A percentile compares a stretch with the other conserved stretches of the same genome.
These are phyloP conservation scores for Celastrina argiolus DNA, from an alignment of 2,888 invertebrate species.

Conservation along the genomic window DNA sequence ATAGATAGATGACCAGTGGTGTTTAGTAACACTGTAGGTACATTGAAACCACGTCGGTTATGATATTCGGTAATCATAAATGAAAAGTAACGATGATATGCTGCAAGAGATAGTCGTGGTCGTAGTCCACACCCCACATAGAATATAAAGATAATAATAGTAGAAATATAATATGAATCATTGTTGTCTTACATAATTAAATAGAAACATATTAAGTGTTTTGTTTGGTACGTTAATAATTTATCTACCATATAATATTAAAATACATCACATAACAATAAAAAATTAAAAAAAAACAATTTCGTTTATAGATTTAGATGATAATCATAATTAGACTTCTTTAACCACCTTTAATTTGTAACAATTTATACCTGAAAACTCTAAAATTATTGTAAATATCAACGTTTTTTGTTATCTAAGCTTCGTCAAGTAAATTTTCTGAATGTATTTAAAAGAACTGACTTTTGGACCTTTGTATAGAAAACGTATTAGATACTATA, in stretches of 20 bases:
- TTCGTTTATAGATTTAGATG: too few relatives aligned
- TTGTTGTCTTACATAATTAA: background rate
- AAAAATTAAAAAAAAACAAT: background rate
- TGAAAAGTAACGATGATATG: too few relatives aligned
- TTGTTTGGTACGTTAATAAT: background rate
- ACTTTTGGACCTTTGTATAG: slow-evolving; percentile 8
- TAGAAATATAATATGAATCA: too few relatives aligned
- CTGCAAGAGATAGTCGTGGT: too few relatives aligned
- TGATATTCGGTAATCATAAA: too few relatives aligned
- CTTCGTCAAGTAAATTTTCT: background rate
- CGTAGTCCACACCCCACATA: too few relatives aligned
- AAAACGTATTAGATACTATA: background rate
- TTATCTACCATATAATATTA: background rate
- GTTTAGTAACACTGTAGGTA: background rate
- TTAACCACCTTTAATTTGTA: too few relatives aligned
- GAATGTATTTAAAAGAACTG: slow-evolving; percentile 1
- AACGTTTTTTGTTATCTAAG: background rate
- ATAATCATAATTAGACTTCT: too few relatives aligned
- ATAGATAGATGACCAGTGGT: background rate
- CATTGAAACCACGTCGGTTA: too few relatives aligned
- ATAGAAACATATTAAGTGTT: background rate
- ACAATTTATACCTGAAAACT: too few relatives aligned
- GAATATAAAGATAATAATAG: background rate
- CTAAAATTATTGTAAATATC: too few relatives aligned
- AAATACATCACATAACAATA: background rate